Conservation (phyloP, 2,888 invertebrate species). For the Gandaritis pyraliata region DNA sequence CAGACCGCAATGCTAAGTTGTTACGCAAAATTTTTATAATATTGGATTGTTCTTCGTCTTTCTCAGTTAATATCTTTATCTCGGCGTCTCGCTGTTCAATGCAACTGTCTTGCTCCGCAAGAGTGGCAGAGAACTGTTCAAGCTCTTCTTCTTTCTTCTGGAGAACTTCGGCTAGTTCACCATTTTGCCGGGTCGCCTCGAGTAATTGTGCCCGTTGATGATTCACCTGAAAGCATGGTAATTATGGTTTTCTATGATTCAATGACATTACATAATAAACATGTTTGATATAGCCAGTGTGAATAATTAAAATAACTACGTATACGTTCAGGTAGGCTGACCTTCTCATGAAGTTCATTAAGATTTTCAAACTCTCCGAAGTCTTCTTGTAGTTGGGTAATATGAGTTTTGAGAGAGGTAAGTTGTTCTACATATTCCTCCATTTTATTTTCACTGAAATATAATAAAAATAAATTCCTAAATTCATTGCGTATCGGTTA, state of each 20-base stretch:
- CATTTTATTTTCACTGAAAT: slow-evolving; percentile 67
- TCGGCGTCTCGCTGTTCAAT: slow-evolving; percentile 60
- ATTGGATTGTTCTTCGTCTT: slow-evolving; percentile 69
- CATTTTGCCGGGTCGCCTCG: slow-evolving; percentile 59
- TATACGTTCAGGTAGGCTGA: slow-evolving; percentile 35
- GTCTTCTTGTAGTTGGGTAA: slow-evolving; percentile 63
- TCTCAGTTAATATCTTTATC: slow-evolving; percentile 64
- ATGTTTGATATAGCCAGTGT: too few relatives aligned
- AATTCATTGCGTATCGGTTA: neutral
- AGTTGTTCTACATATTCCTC: slow-evolving; percentile 66
- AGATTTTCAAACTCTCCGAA: slow-evolving; percentile 68
- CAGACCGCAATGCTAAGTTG: slow-evolving; percentile 64
- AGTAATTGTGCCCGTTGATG: slow-evolving; percentile 60
- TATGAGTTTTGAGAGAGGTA: slow-evolving; percentile 59
- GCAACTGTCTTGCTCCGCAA: slow-evolving; percentile 54
- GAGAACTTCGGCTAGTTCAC: slow-evolving; percentile 57
- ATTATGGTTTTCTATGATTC: too few relatives aligned
- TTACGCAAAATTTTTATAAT: slow-evolving; percentile 65
- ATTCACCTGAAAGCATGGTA: slow-evolving; percentile 48
- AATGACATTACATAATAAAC: too few relatives aligned
- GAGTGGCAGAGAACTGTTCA: slow-evolving; percentile 49
- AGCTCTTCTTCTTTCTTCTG: slow-evolving; percentile 61
- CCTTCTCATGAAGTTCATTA: slow-evolving; percentile 64
- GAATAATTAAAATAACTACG: neutral
- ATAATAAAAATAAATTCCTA: slow-evolving; percentile 1